Base-by-base conservation (phyloP, 2,888 invertebrate species). In the Cremastinae sp. region DNA sequence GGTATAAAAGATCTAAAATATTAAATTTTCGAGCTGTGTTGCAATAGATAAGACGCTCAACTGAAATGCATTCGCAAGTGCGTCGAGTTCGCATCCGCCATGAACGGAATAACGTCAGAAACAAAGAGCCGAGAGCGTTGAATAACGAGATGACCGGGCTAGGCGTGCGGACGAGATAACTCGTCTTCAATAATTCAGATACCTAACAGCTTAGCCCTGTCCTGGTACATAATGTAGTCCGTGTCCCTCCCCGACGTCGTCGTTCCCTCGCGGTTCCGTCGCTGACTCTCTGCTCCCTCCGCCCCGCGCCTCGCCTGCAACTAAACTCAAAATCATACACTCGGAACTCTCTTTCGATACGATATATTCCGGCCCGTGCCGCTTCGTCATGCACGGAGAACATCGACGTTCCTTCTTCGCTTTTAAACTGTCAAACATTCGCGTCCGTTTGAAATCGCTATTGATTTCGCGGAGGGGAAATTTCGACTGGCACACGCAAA, bases 131-230 rank as follows among this genome's bases (percentile, higher is more conserved):
- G 47, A 83, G 83, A 83, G 83, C 86, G 86, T 87, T 86, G 87
- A 88, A 85, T 88, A 87, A 88, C 88, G 85, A 88, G 87, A 88
- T 86, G 88, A 88, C 87, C 88, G 85, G 61, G 51, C 61, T 86
- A 86, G 84, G 82, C 85, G 86, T 85, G 86, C 84, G 86, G 86
- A 87, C 82, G 89, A 87, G 88, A 87, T 88, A 89, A 88, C 86
- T 85, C 81, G 83, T 81, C 64, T 79, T 89, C 85, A 89, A 89
- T 89, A 89, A 89, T 89, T 89, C 88, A 89, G 84, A 77, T 80
- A 87, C 86, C 87, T 89, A 90, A 90, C 89, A 90, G 89, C 89
- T 89, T 90, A 89, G 89, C 87, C 88, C 85, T 89, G 89, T 89
- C 87, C 87, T 86, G 28, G 86, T 89, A 86, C 89, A 89, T 90